Evolutionary conservation across 2,113 vertebrate species (phyloP), one percentile per base, ranked within the genome.

Genomic region (Gallinago media): DNA sequence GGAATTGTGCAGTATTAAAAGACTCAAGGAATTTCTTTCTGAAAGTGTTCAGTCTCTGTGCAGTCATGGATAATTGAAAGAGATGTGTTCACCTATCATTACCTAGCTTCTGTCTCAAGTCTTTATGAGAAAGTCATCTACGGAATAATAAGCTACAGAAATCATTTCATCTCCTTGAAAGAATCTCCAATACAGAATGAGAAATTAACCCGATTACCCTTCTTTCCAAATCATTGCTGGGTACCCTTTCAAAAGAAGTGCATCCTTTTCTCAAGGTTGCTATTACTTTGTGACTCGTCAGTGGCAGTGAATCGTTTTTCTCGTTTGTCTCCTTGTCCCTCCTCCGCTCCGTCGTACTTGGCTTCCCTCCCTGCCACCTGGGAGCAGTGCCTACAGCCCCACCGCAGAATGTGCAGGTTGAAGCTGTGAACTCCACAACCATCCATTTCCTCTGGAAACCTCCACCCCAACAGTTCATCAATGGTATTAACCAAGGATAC

Each of bases 401-500:
- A 29, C 99, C 99, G 0, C 99, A 99, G 97, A 99, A 99, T 0
- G 99, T 99, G 80, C 98, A 98, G 91, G 97, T 98, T 0, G 95
- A 99, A 88, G 99, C 99, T 0, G 88, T 99, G 93, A 99, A 99
- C 95, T 99, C 99, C 31, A 99, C 99, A 8, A 99, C 99, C 62
- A 98, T 99, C 82, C 98, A 97, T 68, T 99, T 99, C 97, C 97
- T 98, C 11, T 99, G 99, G 99, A 99, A 98, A 89, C 99, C 99
- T 13, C 99, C 99, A 0, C 99, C 99, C 11, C 99, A 99, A 85
- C 99, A 99, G 94, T 99, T 99, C 92, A 99, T 99, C 96, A 99
- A 99, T 0, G 99, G 99, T 67, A 99, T 99, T 96, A 99, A 99
- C 98, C 99, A 99, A 95, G 99, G 99, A 6, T 99, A 99, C 97